Conservation (phyloP, 1,140 invertebrate species). For the Ectropis grisescens region DNA sequence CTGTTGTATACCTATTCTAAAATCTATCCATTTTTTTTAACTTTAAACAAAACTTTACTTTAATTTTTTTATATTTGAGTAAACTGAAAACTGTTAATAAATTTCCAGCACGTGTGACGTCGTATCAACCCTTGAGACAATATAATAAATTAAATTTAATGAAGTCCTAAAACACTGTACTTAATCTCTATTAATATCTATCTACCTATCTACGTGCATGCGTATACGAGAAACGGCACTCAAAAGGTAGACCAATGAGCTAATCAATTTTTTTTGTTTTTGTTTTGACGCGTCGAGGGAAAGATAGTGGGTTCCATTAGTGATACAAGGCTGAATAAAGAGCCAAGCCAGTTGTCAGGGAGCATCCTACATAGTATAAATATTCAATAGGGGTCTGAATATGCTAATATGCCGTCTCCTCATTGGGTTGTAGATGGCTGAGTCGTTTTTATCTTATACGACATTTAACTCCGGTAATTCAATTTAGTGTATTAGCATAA, state of each 20-base stretch:
- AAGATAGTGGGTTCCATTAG: slow-evolving; percentile 47
- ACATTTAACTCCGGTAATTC: slow-evolving; percentile 69
- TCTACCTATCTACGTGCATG: too few relatives aligned
- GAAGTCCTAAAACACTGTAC: too few relatives aligned
- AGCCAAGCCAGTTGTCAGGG: slow-evolving; percentile 39
- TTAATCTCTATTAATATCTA: too few relatives aligned
- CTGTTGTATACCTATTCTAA: too few relatives aligned
- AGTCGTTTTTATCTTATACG: slow-evolving; percentile 69
- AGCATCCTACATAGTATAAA: slow-evolving; percentile 55
- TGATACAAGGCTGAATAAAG: slow-evolving; percentile 45
- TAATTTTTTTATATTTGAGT: too few relatives aligned
- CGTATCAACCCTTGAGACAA: too few relatives aligned
- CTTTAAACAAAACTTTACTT: too few relatives aligned
- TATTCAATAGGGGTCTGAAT: slow-evolving; percentile 66
- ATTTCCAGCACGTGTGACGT: too few relatives aligned
- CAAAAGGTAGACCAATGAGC: slow-evolving; percentile 20
- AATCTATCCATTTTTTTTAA: too few relatives aligned
- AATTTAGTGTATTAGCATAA: slow-evolving; percentile 69
- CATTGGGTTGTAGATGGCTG: slow-evolving; percentile 66
- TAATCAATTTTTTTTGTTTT: slow-evolving; percentile 25
- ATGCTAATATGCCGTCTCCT: slow-evolving; percentile 62
- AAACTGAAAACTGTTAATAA: too few relatives aligned
- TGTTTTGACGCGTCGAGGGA: slow-evolving; percentile 29
- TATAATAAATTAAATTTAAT: too few relatives aligned
- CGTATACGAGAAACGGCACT: too few relatives aligned